Evolutionary conservation across 2,888 invertebrate genomes (phyloP), one percentile per base, ranked within the genome.

Genomic region (Elaeidobius kamerunicus): DNA sequence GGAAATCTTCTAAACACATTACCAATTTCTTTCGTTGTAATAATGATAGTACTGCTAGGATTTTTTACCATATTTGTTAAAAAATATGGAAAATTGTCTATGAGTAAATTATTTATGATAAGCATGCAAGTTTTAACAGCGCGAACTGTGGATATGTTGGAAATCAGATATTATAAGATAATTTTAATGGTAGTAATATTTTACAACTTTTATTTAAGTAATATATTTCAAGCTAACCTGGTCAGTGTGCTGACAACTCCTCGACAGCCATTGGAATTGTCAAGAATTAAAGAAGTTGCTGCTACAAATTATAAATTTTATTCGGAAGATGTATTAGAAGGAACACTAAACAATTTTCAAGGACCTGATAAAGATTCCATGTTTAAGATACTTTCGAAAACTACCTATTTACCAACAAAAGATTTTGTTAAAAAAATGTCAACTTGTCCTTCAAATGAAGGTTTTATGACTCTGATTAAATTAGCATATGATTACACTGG

Each of bases 161-260:
- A 17, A 11, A 12, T 28, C n/a, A 39, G 44, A 40, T 38, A 17
- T 18, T 44, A 38, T 23, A 19, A 40, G 19, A 49, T 44, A 19
- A 27, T 54, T 23, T 18, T 48, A 28, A 45, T 54, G 44, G 7
- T 35, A n/a, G 9, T 54, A 9, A 30, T 40, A 6, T 34, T 54
- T n/a, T 54, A 49, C 15, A 40, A 19, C 16, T 44, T 48, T 23
- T 20, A 15, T 5, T 11, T 49, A 3, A 43, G 7, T 4, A 44
- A 42, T 15, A 17, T 39, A 12, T 49, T 49, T 16, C 43, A 48
- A 27, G 41, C 49, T 3, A 49, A 40, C n/a, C 35, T 54, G 2
- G 18, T 35, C 2, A 49, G 49, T 14, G 44, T 54, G 2, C 14
- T 54, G 14, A 40, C 44, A 2, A 36, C 35, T 28, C 18, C 39